A percentile compares a stretch with the other conserved stretches of the same genome.
Conservation (phyloP, 2,797 vertebrate genomes). For the Tamandua tetradactyla region DNA sequence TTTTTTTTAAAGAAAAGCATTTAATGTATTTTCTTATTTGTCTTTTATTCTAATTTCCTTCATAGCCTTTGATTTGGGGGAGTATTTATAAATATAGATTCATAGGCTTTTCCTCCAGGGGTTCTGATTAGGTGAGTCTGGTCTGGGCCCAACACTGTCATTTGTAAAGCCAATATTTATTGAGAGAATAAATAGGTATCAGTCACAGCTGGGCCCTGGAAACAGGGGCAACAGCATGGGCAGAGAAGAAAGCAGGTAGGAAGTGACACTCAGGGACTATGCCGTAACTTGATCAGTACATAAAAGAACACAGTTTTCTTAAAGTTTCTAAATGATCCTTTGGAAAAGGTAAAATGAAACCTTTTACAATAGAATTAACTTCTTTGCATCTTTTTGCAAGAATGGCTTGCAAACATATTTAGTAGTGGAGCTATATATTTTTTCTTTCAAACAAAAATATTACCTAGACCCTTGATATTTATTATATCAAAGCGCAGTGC, state of each 20-base stretch:
- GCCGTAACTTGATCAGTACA: too few species aligned
- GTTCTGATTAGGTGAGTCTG: not conserved
- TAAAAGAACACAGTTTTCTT: not conserved
- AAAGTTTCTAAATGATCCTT: not conserved
- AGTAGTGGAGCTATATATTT: not conserved
- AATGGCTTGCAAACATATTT: not conserved
- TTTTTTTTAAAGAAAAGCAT: not conserved
- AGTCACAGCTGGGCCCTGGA: not conserved
- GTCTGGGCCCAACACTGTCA: not conserved
- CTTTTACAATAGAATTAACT: not conserved
- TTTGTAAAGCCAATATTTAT: not conserved
- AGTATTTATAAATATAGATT: not conserved
- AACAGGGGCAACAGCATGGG: not conserved
- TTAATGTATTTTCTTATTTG: not conserved
- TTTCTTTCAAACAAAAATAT: not conserved
- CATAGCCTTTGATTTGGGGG: not conserved
- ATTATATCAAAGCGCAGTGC: not conserved
- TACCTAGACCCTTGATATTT: not conserved
- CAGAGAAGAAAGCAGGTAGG: not conserved
- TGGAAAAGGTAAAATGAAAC: not conserved
- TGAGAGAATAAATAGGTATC: slow-evolving; percentile 36
- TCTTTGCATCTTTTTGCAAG: not conserved
- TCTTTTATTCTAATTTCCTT: not conserved
- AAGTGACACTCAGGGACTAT: not conserved
- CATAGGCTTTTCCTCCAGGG: not conserved